Conservation (phyloP, 2,113 vertebrate species). For the Anhinga anhinga region DNA sequence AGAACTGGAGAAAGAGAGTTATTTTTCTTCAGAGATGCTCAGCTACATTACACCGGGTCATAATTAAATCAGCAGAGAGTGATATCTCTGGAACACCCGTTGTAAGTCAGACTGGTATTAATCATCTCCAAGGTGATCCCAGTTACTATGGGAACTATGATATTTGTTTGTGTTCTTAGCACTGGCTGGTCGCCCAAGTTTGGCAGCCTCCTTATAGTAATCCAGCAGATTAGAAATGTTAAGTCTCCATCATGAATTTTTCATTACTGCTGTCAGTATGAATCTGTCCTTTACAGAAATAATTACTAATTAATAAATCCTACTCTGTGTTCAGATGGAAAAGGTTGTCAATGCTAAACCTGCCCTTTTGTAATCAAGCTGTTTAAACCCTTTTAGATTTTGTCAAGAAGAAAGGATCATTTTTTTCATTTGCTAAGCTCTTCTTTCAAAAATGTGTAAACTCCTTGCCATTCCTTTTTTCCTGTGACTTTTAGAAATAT, state of each 20-base stretch:
- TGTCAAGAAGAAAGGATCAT: constrained; percentile 2
- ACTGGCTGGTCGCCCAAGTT: constrained; percentile 39
- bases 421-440: neutral
- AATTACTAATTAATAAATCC: constrained; percentile 60
- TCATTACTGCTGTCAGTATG: constrained; percentile 39
- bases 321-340: constrained; percentile 5
- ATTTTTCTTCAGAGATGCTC: constrained; percentile 27
- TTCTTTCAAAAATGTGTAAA: neutral
- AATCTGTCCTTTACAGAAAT: constrained; percentile 41
- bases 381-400: constrained; percentile 18
- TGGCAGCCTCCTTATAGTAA: constrained; percentile 48
- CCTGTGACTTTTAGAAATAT: constrained; percentile 23
- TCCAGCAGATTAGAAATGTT: constrained; percentile 64
- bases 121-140: constrained; percentile 79
- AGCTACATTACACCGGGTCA: constrained; percentile 17
- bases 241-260: constrained; percentile 39
- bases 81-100: constrained; percentile 37
- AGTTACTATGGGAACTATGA: constrained; percentile 73
- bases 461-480: neutral
- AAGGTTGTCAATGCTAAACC: neutral
- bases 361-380: constrained; percentile 10
- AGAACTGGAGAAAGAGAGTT: neutral
- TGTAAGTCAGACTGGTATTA: constrained; percentile 62
- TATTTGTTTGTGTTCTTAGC: constrained; percentile 71
- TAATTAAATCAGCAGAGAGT: constrained; percentile 61